Evolutionary conservation across 2,113 vertebrate species (phyloP).

Genomic region (Corythornis cristatus): DNA sequence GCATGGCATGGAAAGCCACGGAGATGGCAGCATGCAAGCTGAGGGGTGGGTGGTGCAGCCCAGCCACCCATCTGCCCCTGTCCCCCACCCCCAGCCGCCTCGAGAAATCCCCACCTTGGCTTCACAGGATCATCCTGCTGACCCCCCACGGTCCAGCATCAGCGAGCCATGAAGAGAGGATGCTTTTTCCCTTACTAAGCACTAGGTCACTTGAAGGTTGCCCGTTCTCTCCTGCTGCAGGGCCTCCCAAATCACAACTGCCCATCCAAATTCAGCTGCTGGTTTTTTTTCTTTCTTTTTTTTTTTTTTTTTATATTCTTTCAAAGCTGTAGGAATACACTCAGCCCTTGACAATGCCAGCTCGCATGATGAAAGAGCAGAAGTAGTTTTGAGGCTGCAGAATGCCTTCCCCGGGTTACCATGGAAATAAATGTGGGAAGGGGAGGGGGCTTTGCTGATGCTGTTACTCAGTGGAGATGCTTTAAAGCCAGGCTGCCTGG

Average conservation of each 20-base stretch:
- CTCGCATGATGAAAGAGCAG: slow-evolving; percentile 81
- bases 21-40: background rate
- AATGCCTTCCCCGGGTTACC: slow-evolving; percentile 87
- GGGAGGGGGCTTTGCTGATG: slow-evolving; percentile 42
- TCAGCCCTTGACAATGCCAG: slow-evolving; percentile 81
- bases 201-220: slow-evolving; percentile 63
- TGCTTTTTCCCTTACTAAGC: slow-evolving; percentile 39
- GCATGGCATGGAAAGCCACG: no score
- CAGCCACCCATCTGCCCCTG: slow-evolving; percentile 71
- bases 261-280: slow-evolving; percentile 44
- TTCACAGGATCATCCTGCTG: background rate
- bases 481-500: background rate
- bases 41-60: background rate
- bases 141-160: background rate
- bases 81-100: background rate
- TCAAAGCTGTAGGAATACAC: slow-evolving; percentile 73
- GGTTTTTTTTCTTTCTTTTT: background rate
- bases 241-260: slow-evolving; percentile 58
- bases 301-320: slow-evolving; percentile 26
- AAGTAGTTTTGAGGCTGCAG: slow-evolving; percentile 85
- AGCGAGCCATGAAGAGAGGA: slow-evolving; percentile 43
- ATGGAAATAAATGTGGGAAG: slow-evolving; percentile 89
- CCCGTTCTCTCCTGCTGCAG: background rate
- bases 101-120: background rate
- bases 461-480: slow-evolving; percentile 26